phyloP scores from a whole-genome alignment of 2,888 invertebrate genomes.

The Dryobota labecula region DNA sequence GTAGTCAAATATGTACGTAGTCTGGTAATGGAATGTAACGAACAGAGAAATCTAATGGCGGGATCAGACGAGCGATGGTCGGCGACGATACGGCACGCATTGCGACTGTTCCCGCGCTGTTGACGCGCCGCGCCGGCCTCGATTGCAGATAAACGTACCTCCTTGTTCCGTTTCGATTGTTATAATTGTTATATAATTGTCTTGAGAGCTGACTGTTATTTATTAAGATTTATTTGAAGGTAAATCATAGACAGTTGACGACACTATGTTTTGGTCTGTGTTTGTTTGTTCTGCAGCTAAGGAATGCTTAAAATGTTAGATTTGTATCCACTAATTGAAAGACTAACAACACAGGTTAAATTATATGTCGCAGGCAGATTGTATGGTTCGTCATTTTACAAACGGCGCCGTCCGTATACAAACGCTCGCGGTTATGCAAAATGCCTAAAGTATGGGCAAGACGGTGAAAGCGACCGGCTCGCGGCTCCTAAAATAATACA shows the following conservation, averaged over 20 bases:
- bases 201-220: constrained; percentile 44
- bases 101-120: constrained; percentile 58
- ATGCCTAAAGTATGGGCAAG: constrained; percentile 1
- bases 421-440: too few relatives aligned
- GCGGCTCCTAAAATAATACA: constrained; percentile 40
- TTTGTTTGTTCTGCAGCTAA: constrained; percentile 35
- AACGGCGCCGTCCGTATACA: too few relatives aligned
- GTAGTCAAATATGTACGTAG: constrained; percentile 63
- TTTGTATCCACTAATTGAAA: constrained; percentile 22
- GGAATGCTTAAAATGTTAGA: constrained; percentile 22
- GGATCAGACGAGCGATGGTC: constrained; percentile 66
- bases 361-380: too few relatives aligned
- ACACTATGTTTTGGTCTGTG: constrained; percentile 45
- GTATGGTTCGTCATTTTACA: too few relatives aligned
- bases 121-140: constrained; percentile 54
- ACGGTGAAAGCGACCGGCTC: constrained; percentile 15
- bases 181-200: constrained; percentile 58
- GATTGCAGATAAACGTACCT: constrained; percentile 59
- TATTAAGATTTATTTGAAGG: constrained; percentile 54
- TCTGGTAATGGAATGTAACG: constrained; percentile 62
- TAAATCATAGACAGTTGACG: constrained; percentile 48
- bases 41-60: constrained; percentile 64
- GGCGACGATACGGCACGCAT: constrained; percentile 71
- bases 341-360: too few relatives aligned
- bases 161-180: constrained; percentile 59